phyloP scores from a whole-genome alignment of 2,113 vertebrate genomes.

The Peucedramus taeniatus region DNA sequence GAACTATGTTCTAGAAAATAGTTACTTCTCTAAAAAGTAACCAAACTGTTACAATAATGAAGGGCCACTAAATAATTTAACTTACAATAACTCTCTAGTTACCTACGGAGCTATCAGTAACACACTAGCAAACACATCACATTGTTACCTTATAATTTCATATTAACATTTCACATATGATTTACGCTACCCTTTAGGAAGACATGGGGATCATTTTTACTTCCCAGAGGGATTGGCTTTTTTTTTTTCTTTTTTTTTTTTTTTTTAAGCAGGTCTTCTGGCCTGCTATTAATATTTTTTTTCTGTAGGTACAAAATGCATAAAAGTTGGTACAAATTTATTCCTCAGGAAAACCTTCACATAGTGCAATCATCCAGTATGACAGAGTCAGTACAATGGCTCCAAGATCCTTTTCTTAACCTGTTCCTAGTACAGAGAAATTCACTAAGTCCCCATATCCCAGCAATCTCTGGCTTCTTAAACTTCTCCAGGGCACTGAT shows the following conservation, averaged over 20 bases:
- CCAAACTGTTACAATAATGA: background rate
- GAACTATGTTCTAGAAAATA: background rate
- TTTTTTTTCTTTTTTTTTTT: background rate
- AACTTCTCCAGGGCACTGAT: background rate
- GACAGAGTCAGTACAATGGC: background rate
- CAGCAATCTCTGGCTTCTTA: background rate
- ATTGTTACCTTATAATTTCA: background rate
- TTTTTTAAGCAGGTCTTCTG: background rate
- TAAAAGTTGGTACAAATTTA: background rate
- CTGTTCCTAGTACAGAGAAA: background rate
- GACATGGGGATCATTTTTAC: background rate
- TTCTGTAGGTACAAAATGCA: background rate
- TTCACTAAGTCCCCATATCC: background rate
- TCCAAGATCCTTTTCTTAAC: background rate
- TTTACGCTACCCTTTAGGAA: background rate
- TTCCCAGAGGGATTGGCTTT: background rate
- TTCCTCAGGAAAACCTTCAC: background rate
- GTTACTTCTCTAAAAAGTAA: background rate
- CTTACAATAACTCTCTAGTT: background rate
- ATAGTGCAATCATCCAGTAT: background rate
- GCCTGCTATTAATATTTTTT: background rate
- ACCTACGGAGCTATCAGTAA: background rate
- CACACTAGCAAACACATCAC: background rate
- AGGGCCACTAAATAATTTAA: background rate
- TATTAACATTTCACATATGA: background rate